phyloP scores from a whole-genome alignment of 1,140 invertebrate species.

The Myzus persicae region DNA sequence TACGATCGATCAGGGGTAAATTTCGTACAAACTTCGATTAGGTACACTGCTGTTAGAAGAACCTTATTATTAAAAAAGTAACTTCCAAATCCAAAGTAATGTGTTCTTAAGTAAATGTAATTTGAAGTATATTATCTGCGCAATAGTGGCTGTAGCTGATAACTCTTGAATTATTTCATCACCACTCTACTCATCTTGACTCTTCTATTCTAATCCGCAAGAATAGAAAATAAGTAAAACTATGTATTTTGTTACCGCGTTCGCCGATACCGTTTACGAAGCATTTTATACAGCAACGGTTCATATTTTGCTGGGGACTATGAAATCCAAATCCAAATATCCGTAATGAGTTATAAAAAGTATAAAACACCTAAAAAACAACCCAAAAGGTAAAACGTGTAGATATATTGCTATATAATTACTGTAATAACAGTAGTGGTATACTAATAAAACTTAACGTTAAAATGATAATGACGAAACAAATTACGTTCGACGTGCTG shows the following conservation, averaged over 20 bases:
- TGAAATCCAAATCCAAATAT: not conserved
- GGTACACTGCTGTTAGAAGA: not conserved
- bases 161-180: not conserved
- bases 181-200: not conserved
- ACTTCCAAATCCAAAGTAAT: not conserved
- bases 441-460: not conserved
- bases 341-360: not conserved
- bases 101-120: not conserved
- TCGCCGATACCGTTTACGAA: not conserved
- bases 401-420: not conserved
- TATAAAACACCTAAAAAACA: not conserved
- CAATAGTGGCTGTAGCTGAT: not conserved
- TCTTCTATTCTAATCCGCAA: not conserved
- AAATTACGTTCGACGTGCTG: not conserved
- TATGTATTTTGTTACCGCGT: not conserved
- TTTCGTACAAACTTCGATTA: not conserved
- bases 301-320: not conserved
- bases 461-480: slow-evolving; percentile 11
- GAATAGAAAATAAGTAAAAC: not conserved
- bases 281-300: not conserved
- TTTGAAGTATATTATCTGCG: not conserved
- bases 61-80: not conserved
- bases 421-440: not conserved
- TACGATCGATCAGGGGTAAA: not conserved
- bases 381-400: not conserved